Percentiles rank a stretch among this genome's conserved stretches.
phyloP scores from a whole-genome alignment of 2,888 invertebrate species.

The Philhelius pedissequus region DNA sequence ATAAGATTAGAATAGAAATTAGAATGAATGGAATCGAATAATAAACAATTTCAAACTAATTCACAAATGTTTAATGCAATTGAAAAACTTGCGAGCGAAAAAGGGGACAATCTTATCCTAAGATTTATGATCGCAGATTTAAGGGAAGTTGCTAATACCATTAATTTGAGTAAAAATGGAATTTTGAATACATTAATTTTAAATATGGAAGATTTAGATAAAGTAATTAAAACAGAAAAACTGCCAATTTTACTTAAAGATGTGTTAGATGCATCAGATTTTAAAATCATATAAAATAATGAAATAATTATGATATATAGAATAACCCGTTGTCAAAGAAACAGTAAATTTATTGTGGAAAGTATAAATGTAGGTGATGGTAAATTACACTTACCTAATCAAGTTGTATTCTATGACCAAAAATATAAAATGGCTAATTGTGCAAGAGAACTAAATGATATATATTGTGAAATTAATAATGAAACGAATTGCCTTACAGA shows the following conservation, averaged over 20 bases:
- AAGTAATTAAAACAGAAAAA: neutral
- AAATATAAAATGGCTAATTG: neutral
- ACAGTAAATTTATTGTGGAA: neutral
- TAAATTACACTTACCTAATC: neutral
- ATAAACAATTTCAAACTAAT: neutral
- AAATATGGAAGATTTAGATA: neutral
- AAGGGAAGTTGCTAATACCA: neutral
- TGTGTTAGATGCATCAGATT: neutral
- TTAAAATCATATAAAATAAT: neutral
- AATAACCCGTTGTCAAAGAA: neutral
- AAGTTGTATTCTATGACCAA: neutral
- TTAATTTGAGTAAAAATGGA: too few species aligned
- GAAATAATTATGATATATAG: neutral
- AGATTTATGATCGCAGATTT: neutral
- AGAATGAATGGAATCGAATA: neutral
- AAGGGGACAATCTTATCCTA: neutral
- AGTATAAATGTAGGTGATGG: neutral
- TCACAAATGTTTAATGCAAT: too few species aligned
- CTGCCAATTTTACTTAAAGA: neutral
- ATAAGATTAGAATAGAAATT: neutral
- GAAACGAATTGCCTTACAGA: neutral
- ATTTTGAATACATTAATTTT: too few species aligned
- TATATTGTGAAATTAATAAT: neutral
- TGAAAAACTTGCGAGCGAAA: neutral
- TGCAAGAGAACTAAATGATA: neutral